Base-by-base conservation (phyloP, 2,797 vertebrate species). In the Girardinus metallicus region DNA sequence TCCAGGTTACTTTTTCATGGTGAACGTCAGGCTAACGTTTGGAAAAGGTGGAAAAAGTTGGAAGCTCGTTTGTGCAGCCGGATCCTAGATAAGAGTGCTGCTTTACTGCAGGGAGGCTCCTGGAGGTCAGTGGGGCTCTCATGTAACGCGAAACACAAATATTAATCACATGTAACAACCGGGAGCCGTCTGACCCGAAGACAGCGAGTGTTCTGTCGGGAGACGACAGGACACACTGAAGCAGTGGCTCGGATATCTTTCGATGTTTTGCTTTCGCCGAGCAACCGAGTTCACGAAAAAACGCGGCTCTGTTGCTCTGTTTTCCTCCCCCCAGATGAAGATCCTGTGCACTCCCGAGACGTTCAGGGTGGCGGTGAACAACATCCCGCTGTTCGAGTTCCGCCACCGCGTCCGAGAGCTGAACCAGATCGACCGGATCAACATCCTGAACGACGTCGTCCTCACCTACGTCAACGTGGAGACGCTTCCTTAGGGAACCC, bases 311-410 rank as follows among this genome's bases (percentile, higher is more conserved):
- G 2, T 0, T 72, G 3, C 26, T 75, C 21, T 81, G 16, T 79
- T 84, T 34, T 90, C 49, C 49, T 51, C 49, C 70, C 89, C 90
- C 70, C 88, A 96, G 96, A 96, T 96, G 94, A 96, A 96, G 93
- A 95, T 96, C 91, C 89, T 96, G 80, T 95, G 95, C 89, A 94
- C 92, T 0, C 83, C 87, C 0, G 94, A 90, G n/a, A 88, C 96
- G n/a, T 98, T 97, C 92, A 97, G 97, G 91, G 96, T 99, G 74
- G 96, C 96, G 0, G 96, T 97, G 76, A 96, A 98, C 2, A 97
- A 97, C 2, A 94, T 95, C 16, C 96, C 97, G 8, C 18, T 97
- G 90, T 94, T 98, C 85, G 97, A 98, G 93, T 99, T 96, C 90
- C 89, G 84, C 74, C 97, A 97, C 92, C 96, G 97, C 1, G 82